Base-by-base conservation (phyloP, 2,888 invertebrate species). In the Trichacis sp. region DNA sequence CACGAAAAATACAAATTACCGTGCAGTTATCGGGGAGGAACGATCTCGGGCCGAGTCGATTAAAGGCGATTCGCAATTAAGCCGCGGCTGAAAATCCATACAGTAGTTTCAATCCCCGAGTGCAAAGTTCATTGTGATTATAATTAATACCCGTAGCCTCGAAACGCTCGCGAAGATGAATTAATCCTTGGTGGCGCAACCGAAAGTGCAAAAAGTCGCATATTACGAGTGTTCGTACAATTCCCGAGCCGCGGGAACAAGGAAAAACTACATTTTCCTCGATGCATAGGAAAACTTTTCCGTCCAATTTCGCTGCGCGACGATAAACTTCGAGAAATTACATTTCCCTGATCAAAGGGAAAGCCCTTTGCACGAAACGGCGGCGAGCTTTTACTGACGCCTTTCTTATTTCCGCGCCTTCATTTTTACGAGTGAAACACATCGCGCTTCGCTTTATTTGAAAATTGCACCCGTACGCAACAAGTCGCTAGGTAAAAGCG, bases 401-500 rank as follows among this genome's bases (percentile, higher is more conserved):
- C 56, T 58, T 51, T 58, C 59, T 67, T 55, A 67, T 59, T 62
- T 59, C 48, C 56, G 24, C 33, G 46, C 17, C 52, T 29, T 40
- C 29, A 33, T 49, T 63, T 67, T 63, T 56, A 56, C 53, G 49
- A 53, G 66, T 29, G 56, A 48, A 59, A 59, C 62, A 56, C 56
- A 24, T 61, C 55, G 61, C 56, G 48, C 30, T 45, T 64, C 42
- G 58, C 56, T 49, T 57, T 54, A 52, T 62, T 66, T 33, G 42
- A 20, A 55, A 58, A 49, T 65, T 65, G 54, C 53, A 42, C 18
- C 9, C 42, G 24, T 19, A 17, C 53, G 60, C 60, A 58, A 59
- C 60, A 71, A 67, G 68, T 66, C 24, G 24, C n/a, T n/a, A n/a
- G n/a, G n/a, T 67, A 49, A 38, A 58, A 62, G 55, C 61, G 65